Base-by-base conservation (phyloP, 2,113 vertebrate species). In the Poeciliopsis retropinna region DNA sequence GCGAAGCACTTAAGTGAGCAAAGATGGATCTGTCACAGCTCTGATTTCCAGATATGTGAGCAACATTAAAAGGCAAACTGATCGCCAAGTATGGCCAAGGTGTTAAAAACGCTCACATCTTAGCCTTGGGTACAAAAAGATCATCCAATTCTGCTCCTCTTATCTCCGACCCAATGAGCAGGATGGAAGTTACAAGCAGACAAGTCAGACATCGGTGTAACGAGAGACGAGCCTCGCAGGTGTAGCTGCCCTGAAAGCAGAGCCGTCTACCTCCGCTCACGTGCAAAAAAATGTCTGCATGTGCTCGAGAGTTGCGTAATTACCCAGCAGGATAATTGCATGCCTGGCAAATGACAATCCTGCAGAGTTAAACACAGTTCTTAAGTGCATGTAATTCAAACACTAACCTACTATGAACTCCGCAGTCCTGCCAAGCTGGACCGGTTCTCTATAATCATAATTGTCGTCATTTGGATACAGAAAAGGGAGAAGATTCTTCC, bases 321-420 rank as follows among this genome's bases (percentile, higher is more conserved):
- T 79, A 89, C 69, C 61, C 54, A 72, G 66, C 72, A 82, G 72
- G 63, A 73, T 71, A 80, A 75, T 60, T 76, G 72, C 76, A 86
- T 67, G 57, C 79, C 73, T 77, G 22, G 47, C 66, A 86, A 92
- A 92, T 91, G 85, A 92, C 81, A 92, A 88, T 73, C 73, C 80
- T 76, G 68, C 80, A 25, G 64, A 85, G 85, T 80, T 87, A 92
- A 92, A 88, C 67, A 88, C 89, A 70, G 85, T 71, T 88, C 85
- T 89, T 85, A 86, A 31, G 65, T 61, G 73, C 79, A 3, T 87
- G 89, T 85, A 74, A 89, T 88, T 90, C 69, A 92, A 88, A 90
- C 88, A 89, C 83, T 83, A 84, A 90, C 88, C 81, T 64, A 69
- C 80, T 72, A 77, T 70, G 87, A 79, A 81, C 88, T 81, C 17